phyloP scores from a whole-genome alignment of 1,140 invertebrate species.

The Brachionus angularis region DNA sequence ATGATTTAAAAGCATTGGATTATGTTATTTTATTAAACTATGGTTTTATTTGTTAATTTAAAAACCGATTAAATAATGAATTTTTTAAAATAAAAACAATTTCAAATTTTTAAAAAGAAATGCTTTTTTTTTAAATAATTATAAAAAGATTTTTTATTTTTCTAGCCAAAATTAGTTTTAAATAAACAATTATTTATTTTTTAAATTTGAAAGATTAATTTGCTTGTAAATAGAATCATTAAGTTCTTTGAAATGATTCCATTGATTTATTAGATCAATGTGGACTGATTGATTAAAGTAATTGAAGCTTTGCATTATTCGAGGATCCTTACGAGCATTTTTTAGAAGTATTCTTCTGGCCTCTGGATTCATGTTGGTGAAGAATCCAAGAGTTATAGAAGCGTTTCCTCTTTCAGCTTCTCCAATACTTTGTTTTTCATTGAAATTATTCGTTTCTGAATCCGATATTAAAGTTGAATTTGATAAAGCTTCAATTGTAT shows the following conservation, averaged over 20 bases:
- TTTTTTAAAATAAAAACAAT: no score
- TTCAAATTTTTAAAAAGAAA: no score
- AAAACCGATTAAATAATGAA: no score
- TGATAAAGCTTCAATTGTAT: not conserved
- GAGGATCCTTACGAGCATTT: not conserved
- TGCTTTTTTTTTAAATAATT: no score
- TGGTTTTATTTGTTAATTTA: no score
- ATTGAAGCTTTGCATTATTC: not conserved
- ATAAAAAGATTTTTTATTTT: no score
- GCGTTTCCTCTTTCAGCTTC: not conserved
- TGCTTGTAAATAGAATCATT: not conserved
- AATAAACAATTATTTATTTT: no score
- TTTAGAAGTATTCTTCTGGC: conserved; percentile 18
- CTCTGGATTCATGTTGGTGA: conserved; percentile 11
- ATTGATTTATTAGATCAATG: not conserved
- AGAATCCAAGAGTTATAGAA: conserved; percentile 22
- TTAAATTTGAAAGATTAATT: not conserved
- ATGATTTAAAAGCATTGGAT: no score
- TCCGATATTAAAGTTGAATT: no score
- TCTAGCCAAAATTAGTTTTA: no score
- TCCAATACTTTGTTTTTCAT: not conserved
- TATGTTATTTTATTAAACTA: no score
- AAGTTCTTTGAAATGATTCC: conserved; percentile 27
- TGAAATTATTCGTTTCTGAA: not conserved
- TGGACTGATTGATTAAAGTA: not conserved